A percentile compares a stretch with the other conserved stretches of the same genome.
phyloP scores from a whole-genome alignment of 1,140 invertebrate species.

The Dreissena polymorpha region DNA sequence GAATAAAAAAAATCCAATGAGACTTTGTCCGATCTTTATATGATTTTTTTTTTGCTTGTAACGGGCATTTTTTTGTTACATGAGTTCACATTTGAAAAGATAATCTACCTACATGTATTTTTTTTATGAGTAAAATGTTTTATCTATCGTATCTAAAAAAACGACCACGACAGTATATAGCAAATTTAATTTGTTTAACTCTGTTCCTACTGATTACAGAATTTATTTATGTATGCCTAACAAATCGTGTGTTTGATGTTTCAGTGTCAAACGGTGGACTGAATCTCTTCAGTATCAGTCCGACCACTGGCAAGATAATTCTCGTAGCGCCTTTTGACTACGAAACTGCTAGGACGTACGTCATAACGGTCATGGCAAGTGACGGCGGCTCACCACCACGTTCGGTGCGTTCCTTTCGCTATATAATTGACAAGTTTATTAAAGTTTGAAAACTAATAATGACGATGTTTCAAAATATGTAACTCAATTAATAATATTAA shows the following conservation, averaged over 20 bases:
- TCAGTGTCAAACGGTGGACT: conserved; percentile 61
- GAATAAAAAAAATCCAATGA: too few relatives aligned
- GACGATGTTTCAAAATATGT: not conserved
- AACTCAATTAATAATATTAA: not conserved
- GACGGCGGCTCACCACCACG: conserved; percentile 56
- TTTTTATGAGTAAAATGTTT: not conserved
- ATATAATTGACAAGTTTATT: not conserved
- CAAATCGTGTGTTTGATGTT: not conserved
- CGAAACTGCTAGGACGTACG: conserved; percentile 58
- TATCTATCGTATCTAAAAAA: not conserved
- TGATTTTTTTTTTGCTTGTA: too few relatives aligned
- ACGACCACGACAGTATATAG: too few relatives aligned
- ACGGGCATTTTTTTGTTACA: too few relatives aligned
- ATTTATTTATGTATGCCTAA: too few relatives aligned
- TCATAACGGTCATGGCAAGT: conserved; percentile 57
- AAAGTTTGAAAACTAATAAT: not conserved
- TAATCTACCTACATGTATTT: not conserved
- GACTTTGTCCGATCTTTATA: too few relatives aligned
- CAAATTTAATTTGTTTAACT: too few relatives aligned
- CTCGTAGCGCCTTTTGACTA: conserved; percentile 62
- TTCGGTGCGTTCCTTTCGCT: not conserved
- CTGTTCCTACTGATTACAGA: too few relatives aligned
- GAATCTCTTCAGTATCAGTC: conserved; percentile 60
- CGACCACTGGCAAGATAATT: conserved; percentile 59
- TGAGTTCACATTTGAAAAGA: not conserved